Evolutionary conservation across 2,888 invertebrate genomes (phyloP), one percentile per base, ranked within the genome.

Genomic region (Endotricha flammealis): DNA sequence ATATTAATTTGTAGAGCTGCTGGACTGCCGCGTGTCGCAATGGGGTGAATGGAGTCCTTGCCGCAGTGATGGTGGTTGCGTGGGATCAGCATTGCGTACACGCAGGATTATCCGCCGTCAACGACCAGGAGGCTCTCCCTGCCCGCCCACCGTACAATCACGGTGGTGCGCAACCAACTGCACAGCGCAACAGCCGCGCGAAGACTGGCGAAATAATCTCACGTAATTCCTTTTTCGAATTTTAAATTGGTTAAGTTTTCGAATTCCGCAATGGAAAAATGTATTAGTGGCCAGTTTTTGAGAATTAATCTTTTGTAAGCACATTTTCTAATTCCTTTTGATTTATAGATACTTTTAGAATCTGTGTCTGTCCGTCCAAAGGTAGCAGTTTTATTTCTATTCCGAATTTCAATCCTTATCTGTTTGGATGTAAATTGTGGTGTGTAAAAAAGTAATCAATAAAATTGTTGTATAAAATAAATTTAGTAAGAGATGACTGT

Each of bases 41-140:
- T 96, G 95, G 96, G 92, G 93, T 13, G 91, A 91, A 37, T 96
- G 95, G 96, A 92, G 93, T 61, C 86, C 91, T 5, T 97, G 97
- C 87, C 94, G 93, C 77, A 93, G 93, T 64, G 92, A 93, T 34
- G 96, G 97, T 67, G 96, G 96, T 46, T 97, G 96, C 53, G 95
- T 96, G 43, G 97, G 97, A 12, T 94, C 95, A 62, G 94, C 94
- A 76, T 89, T 92, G 71, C 91, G 97, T 55, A 91, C 91, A 51
- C 89, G 96, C 44, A 90, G 92, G 53, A 91, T 97, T 37, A 78
- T 93, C 49, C 91, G 92, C 56, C 92, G 93, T 53, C 91, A 94
- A 36, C 88, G 93, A 42, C 88, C 94, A 8, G 95, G 95, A 8
- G 97, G 97, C 6, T 87, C 90, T 14, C 88, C 92, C 4, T 97